A percentile compares a stretch with the other conserved stretches of the same genome.
Evolutionary conservation across 2,888 invertebrate species (phyloP).

Genomic region (Dusona sp.): DNA sequence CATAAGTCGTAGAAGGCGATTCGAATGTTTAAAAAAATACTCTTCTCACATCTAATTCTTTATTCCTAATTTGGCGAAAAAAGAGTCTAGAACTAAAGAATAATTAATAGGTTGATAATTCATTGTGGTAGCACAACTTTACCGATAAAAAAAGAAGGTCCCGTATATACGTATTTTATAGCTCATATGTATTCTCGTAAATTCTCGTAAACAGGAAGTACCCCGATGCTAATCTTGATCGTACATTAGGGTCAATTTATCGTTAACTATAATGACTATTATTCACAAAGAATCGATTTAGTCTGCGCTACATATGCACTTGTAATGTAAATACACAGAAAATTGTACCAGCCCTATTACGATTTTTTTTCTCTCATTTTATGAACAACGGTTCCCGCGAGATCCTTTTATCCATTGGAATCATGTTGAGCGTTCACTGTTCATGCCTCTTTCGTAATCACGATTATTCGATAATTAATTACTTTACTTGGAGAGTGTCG

Average conservation of each 20-base stretch:
- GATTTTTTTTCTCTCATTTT: neutral
- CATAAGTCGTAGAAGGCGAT: neutral
- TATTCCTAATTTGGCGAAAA: neutral
- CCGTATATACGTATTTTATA: neutral
- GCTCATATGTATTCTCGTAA: constrained; percentile 47
- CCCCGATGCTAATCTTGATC: constrained; percentile 61
- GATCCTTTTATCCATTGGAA: constrained; percentile 25
- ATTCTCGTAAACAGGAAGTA: constrained; percentile 66
- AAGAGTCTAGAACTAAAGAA: neutral
- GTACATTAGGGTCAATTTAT: constrained; percentile 62
- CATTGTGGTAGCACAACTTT: neutral
- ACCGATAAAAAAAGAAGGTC: neutral
- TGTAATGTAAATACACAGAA: constrained; percentile 33
- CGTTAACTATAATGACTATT: constrained; percentile 48
- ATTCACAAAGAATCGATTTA: constrained; percentile 48
- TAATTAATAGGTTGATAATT: neutral
- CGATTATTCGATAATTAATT: constrained; percentile 63
- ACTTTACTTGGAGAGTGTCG: constrained; percentile 49
- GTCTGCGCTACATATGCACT: constrained; percentile 16
- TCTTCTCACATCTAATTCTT: neutral
- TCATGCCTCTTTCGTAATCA: constrained; percentile 39
- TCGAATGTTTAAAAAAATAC: neutral
- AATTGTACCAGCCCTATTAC: constrained; percentile 18
- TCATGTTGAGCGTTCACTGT: constrained; percentile 14
- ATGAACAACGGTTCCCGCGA: constrained; percentile 20